phyloP scores from a whole-genome alignment of 1,140 invertebrate genomes.

The Magallana ariakensis region DNA sequence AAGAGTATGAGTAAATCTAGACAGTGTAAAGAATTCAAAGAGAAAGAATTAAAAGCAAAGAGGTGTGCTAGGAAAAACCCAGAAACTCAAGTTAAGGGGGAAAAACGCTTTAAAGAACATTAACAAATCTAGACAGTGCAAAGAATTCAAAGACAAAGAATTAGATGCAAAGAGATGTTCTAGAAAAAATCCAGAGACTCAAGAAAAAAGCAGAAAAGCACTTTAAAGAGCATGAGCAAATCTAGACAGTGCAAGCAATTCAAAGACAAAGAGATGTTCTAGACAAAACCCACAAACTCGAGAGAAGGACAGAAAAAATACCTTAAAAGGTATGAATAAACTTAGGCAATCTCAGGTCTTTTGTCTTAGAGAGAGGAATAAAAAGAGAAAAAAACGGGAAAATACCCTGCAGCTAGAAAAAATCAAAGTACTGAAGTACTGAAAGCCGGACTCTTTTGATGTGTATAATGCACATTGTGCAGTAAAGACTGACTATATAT shows the following conservation, averaged over 20 bases:
- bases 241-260: not conserved
- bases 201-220: conserved; percentile 36
- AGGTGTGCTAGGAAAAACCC: conserved; percentile 14
- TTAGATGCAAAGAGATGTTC: conserved; percentile 4
- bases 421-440: no score
- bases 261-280: conserved; percentile 3
- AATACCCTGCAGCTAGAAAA: not conserved
- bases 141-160: conserved; percentile 45
- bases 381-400: conserved; percentile 6
- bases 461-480: no score
- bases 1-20: conserved; percentile 30
- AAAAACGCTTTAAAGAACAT: not conserved
- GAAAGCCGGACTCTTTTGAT: no score
- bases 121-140: conserved; percentile 34
- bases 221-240: conserved; percentile 14
- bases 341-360: conserved; percentile 10
- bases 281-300: conserved; percentile 18
- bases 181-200: conserved; percentile 29
- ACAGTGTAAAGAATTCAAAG: conserved; percentile 40
- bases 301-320: conserved; percentile 44
- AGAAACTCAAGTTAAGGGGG: conserved; percentile 36
- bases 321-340: conserved; percentile 28
- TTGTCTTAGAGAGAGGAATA: conserved; percentile 27
- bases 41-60: conserved; percentile 38
- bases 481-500: no score